Evolutionary conservation across 2,113 vertebrate species (phyloP), one percentile per base, ranked within the genome.

Genomic region (Alethe diademata): DNA sequence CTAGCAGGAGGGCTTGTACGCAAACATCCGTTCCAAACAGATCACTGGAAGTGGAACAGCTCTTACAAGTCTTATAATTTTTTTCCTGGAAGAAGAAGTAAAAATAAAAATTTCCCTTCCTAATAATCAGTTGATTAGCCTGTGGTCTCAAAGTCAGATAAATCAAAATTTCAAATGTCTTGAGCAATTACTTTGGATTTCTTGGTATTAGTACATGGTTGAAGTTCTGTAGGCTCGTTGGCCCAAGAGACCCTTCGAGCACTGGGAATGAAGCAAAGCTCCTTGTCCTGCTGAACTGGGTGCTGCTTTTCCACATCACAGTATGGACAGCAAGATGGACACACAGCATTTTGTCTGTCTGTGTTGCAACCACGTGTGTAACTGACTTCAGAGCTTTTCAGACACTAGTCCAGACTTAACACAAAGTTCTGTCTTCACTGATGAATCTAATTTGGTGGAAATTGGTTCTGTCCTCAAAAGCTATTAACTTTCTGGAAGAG

Each of bases 91-190:
- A 36, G 17, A 72, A 51, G 24, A 86, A 42, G 23, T 47, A 18
- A 47, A 71, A 75, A 19, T 50, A 51, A 81, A 65, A 42, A 29
- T 18, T 38, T 12, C 5, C 28, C 22, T 45, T 53, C 8, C 22
- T 80, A 33, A 8, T 72, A 67, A 38, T 58, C 1, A 0, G 0
- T 35, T 47, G 25, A 54, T 47, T 78, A 8, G 3, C 25, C 25
- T 56, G 24, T 65, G 6, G 16, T 87, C 73, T 38, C 19, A 23
- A 23, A 64, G 35, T 73, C 22, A 70, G 51, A 7, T 54, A 40
- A 65, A 12, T 20, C 0, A 5, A 50, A 47, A 45, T 56, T 40
- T 11, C 12, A 22, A 8, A 18, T 58, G 38, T 74, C 42, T 67
- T 35, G 48, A 82, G 7, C 19, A 64, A 5, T 43, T 19, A n/a